Evolutionary conservation across 2,797 vertebrate species (phyloP), one percentile per base, ranked within the genome.

Genomic region (Leuciscus waleckii): DNA sequence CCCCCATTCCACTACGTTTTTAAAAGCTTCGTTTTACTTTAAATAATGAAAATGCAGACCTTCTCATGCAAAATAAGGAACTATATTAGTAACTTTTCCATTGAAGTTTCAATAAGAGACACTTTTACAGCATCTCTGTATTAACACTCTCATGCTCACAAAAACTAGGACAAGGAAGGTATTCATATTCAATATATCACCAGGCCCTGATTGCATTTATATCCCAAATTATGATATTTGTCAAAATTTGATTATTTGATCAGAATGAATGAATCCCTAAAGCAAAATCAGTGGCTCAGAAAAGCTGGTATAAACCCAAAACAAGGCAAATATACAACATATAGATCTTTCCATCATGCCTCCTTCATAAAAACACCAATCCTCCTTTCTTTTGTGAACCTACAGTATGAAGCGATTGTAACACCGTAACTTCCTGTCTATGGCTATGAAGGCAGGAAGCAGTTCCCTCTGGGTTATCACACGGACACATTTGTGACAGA

Each of bases 401-500:
- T 70, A 69, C 32, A 10, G 54, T 17, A 41, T 78, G n/a, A 81
- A 13, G 23, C 56, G 23, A 23, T 39, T 68, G 79, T 56, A 4
- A 70, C 3, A 3, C 46, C 71, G 16, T 49, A 58, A 81, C 80
- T 71, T 81, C 80, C 67, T 81, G 80, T n/a, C 49, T 19, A 56
- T 19, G 21, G 32, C 8, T 35, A 70, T 43, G 11, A 37, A 82
- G 80, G 54, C 80, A 82, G 80, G 68, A 82, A 82, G 41, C 80
- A 56, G 80, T 71, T 81, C 37, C 49, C 49, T 70, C 32, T 29
- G 49, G 51, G 19, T 73, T 61, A 58, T 58, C 81, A 86, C 84
- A 85, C 85, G 81, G 26, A 83, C 76, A 61, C 76, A 78, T 78
- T 29, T 41, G 76, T 63, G 76, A 78, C 54, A 63, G 56, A 17